phyloP scores from a whole-genome alignment of 2,888 invertebrate species.

The Amiota communis region DNA sequence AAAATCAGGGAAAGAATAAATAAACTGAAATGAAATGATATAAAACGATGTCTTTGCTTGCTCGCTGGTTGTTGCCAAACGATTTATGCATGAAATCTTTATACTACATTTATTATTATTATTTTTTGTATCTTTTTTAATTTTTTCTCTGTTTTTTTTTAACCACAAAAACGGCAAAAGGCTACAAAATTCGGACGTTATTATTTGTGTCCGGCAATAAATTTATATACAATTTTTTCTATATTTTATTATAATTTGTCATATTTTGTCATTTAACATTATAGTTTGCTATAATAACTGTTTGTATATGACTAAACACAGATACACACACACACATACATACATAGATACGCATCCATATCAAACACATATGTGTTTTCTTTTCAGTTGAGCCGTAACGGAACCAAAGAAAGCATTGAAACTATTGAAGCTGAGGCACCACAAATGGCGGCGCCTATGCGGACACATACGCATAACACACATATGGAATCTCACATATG shows the following conservation, averaged over 20 bases:
- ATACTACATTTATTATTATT: slow-evolving; percentile 44
- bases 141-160: slow-evolving; percentile 28
- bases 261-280: slow-evolving; percentile 60
- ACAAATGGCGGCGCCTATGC: slow-evolving; percentile 59
- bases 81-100: slow-evolving; percentile 47
- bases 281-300: slow-evolving; percentile 45
- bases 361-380: too few relatives aligned
- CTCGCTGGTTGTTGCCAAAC: too few relatives aligned
- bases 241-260: slow-evolving; percentile 57
- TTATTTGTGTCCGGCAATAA: slow-evolving; percentile 39
- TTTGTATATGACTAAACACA: slow-evolving; percentile 27
- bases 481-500: neutral
- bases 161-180: slow-evolving; percentile 38
- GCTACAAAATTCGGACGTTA: slow-evolving; percentile 12
- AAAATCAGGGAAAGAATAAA: neutral
- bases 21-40: too few relatives aligned
- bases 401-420: slow-evolving; percentile 15
- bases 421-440: slow-evolving; percentile 40
- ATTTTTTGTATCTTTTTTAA: slow-evolving; percentile 12
- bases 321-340: neutral
- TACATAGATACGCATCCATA: too few relatives aligned
- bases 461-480: slow-evolving; percentile 43
- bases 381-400: too few relatives aligned
- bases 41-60: too few relatives aligned
- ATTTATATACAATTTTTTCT: slow-evolving; percentile 38